Percentiles rank a stretch among this genome's conserved stretches.
Evolutionary conservation across 2,797 vertebrate species (phyloP).

Genomic region (Paedocypris micromegethes): DNA sequence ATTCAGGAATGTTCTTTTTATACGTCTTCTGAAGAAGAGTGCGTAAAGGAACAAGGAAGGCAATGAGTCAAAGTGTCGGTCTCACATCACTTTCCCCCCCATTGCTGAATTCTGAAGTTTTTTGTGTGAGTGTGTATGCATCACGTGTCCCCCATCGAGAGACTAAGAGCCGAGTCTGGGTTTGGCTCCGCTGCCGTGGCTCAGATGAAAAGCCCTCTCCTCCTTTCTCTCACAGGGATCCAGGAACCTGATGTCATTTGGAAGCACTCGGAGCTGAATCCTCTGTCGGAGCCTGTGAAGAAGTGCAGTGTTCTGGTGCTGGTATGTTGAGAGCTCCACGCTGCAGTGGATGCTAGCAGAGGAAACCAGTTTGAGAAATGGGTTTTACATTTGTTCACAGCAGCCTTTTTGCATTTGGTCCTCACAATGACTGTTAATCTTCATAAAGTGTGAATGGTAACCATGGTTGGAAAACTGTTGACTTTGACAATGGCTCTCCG

Average conservation of each 20-base stretch:
- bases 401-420: slow-evolving; percentile 40
- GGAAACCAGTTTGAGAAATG: slow-evolving; percentile 45
- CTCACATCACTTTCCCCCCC: background rate
- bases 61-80: slow-evolving; percentile 6
- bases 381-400: slow-evolving; percentile 47
- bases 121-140: slow-evolving; percentile 43
- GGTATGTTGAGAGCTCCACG: slow-evolving; percentile 59
- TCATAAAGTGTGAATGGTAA: slow-evolving; percentile 59
- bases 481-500: slow-evolving; percentile 41
- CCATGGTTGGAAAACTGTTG: slow-evolving; percentile 46
- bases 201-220: slow-evolving; percentile 58
- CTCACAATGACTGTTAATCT: slow-evolving; percentile 65
- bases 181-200: slow-evolving; percentile 40
- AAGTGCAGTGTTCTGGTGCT: slow-evolving; percentile 56
- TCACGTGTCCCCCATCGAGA: slow-evolving; percentile 53
- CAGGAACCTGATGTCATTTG: slow-evolving; percentile 60
- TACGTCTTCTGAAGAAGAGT: too few relatives aligned
- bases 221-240: slow-evolving; percentile 49
- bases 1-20: too few relatives aligned
- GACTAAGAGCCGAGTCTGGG: slow-evolving; percentile 42
- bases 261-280: slow-evolving; percentile 58
- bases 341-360: slow-evolving; percentile 36
- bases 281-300: slow-evolving; percentile 61
- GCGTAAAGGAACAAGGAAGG: background rate
- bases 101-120: slow-evolving; percentile 3